A percentile compares a stretch with the other conserved stretches of the same genome.
Conservation (phyloP, 92 coral and sea anemone genomes). For the Phenganax marumi region DNA sequence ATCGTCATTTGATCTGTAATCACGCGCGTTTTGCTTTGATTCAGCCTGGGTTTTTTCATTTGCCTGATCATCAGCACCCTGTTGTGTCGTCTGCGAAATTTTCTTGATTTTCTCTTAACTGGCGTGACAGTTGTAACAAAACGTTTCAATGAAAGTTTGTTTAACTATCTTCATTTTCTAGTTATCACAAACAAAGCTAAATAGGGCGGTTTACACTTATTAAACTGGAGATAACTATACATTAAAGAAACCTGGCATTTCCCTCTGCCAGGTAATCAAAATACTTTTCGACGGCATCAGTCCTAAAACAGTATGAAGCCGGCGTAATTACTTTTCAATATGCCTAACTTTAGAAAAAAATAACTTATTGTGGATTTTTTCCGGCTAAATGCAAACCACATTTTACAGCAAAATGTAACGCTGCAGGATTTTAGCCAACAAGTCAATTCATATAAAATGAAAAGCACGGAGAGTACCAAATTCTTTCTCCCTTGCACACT, state of each 20-base stretch:
- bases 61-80: slow-evolving; percentile 11
- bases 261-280: neutral
- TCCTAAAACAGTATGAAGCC: slow-evolving; percentile 1
- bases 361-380: too few species aligned
- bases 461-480: too few species aligned
- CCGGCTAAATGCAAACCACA: too few species aligned
- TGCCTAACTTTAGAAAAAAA: neutral
- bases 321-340: neutral
- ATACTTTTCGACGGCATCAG: neutral
- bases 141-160: too few species aligned
- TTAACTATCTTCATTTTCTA: too few species aligned
- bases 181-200: neutral
- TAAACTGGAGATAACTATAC: neutral
- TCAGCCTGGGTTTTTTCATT: neutral
- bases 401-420: too few species aligned
- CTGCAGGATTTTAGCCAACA: too few species aligned
- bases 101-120: too few species aligned
- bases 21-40: neutral
- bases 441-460: too few species aligned
- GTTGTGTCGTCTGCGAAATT: neutral
- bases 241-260: neutral
- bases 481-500: too few species aligned
- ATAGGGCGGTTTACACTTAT: neutral
- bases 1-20: neutral
- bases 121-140: too few species aligned